Conservation (phyloP, 2,888 invertebrate genomes). For the Temnothorax ravouxi region DNA sequence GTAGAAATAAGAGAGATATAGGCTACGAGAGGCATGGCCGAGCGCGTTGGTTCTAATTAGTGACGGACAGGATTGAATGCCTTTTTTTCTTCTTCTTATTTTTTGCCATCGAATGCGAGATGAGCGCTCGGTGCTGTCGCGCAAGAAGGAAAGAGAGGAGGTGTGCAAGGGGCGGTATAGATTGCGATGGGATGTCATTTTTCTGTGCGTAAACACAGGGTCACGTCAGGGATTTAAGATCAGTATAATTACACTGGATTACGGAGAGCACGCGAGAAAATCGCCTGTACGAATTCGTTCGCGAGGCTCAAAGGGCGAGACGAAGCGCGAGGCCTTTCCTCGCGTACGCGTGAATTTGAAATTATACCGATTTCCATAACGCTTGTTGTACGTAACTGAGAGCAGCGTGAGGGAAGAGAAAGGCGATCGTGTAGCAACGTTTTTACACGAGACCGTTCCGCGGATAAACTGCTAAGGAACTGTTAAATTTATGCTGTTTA, state of each 20-base stretch:
- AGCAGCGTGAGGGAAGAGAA: background rate
- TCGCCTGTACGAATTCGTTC: constrained; percentile 1
- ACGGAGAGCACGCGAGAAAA: background rate
- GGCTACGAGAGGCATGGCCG: constrained; percentile 45
- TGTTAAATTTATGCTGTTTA: background rate
- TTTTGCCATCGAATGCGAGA: constrained; percentile 44
- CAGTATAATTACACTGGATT: constrained; percentile 2
- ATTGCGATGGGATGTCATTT: constrained; percentile 38
- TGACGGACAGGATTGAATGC: constrained; percentile 43
- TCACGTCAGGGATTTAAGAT: constrained; percentile 1
- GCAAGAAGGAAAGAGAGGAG: constrained; percentile 40
- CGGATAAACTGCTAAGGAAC: background rate
- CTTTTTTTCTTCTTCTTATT: constrained; percentile 5
- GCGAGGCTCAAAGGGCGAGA: background rate
- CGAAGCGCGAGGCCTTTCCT: background rate
- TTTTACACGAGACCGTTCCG: background rate
- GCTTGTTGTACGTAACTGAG: constrained; percentile 1
- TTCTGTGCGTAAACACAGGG: background rate
- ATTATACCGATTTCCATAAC: constrained; percentile 12
- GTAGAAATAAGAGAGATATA: constrained; percentile 56
- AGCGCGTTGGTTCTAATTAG: constrained; percentile 59
- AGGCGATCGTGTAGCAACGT: constrained; percentile 14
- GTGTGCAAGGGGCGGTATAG: background rate
- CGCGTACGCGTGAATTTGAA: constrained; percentile 3
- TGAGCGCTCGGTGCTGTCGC: constrained; percentile 11